Evolutionary conservation across 2,888 invertebrate genomes (phyloP).

Genomic region (Thecophora atra): DNA sequence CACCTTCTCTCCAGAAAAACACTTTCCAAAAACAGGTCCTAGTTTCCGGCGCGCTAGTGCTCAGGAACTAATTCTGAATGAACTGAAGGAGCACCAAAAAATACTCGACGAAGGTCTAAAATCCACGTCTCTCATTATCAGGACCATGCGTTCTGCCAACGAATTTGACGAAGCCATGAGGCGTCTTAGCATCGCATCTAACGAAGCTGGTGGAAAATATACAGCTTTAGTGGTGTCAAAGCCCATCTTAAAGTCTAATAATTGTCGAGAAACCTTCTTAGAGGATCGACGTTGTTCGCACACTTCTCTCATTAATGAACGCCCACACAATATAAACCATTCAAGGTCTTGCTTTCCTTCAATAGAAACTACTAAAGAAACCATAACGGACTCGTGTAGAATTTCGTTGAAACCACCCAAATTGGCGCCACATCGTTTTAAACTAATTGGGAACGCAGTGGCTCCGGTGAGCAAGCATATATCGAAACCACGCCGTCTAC

Average conservation of each 20-base stretch:
- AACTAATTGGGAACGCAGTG: slow-evolving; percentile 59
- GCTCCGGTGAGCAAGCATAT: slow-evolving; percentile 58
- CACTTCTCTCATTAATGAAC: slow-evolving; percentile 44
- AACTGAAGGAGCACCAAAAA: slow-evolving; percentile 58
- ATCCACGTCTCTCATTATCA: slow-evolving; percentile 65
- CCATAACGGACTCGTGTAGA: slow-evolving; percentile 45
- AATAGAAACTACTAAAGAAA: slow-evolving; percentile 24
- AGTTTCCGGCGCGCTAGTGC: slow-evolving; percentile 49
- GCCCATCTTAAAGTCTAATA: slow-evolving; percentile 57
- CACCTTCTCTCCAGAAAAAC: slow-evolving; percentile 36
- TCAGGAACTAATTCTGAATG: slow-evolving; percentile 56
- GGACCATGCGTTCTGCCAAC: slow-evolving; percentile 63
- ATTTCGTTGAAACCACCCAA: slow-evolving; percentile 52
- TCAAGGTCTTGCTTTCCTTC: not conserved
- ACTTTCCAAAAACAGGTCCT: slow-evolving; percentile 37
- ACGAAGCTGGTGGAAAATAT: slow-evolving; percentile 52
- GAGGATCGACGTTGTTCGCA: slow-evolving; percentile 33
- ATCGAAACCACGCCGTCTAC: slow-evolving; percentile 60
- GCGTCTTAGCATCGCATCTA: slow-evolving; percentile 60
- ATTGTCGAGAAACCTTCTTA: slow-evolving; percentile 55
- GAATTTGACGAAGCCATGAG: slow-evolving; percentile 66
- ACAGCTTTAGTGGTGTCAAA: slow-evolving; percentile 54
- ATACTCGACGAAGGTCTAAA: slow-evolving; percentile 62
- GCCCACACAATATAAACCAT: not conserved
- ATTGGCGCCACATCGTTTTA: slow-evolving; percentile 58